These are phyloP conservation scores for Sericinus montela DNA, from an alignment of 2,888 invertebrate species.

Conservation along the genomic window DNA sequence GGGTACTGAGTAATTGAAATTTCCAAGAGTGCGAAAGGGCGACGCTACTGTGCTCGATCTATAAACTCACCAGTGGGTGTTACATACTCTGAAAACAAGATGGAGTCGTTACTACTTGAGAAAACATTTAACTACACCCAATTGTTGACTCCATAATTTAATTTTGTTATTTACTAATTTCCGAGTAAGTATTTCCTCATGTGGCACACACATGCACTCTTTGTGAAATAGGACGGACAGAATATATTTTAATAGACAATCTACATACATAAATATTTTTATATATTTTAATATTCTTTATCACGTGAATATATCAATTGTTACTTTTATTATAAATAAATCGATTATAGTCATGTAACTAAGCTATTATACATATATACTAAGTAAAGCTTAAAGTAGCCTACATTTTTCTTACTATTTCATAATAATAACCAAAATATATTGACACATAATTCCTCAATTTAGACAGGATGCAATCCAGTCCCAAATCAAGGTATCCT, in stretches of 20 bases:
- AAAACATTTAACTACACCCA: constrained; percentile 53
- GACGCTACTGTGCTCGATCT: constrained; percentile 61
- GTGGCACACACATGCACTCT: constrained; percentile 28
- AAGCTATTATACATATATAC: too few relatives aligned
- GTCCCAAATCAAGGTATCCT: too few relatives aligned
- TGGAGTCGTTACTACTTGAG: constrained; percentile 74
- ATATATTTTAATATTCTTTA: too few relatives aligned
- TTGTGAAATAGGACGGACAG: constrained; percentile 20
- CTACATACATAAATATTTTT: background rate
- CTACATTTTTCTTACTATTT: too few relatives aligned
- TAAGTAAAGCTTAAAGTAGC: too few relatives aligned
- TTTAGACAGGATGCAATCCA: too few relatives aligned
- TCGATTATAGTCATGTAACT: too few relatives aligned
- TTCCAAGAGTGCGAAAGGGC: constrained; percentile 26
- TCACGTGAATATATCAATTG: too few relatives aligned
- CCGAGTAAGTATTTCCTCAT: constrained; percentile 11
- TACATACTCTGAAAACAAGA: constrained; percentile 78
- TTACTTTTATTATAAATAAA: too few relatives aligned
- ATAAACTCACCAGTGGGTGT: constrained; percentile 77
- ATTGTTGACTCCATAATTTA: constrained; percentile 67
- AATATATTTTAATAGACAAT: constrained; percentile 7
- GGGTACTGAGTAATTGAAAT: constrained; percentile 6
- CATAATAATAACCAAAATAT: too few relatives aligned
- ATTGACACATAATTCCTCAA: too few relatives aligned
- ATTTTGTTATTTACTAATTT: constrained; percentile 46